Evolutionary conservation across 2,888 invertebrate genomes (phyloP), one percentile per base, ranked within the genome.

Genomic region (Heterodera filipjevi): DNA sequence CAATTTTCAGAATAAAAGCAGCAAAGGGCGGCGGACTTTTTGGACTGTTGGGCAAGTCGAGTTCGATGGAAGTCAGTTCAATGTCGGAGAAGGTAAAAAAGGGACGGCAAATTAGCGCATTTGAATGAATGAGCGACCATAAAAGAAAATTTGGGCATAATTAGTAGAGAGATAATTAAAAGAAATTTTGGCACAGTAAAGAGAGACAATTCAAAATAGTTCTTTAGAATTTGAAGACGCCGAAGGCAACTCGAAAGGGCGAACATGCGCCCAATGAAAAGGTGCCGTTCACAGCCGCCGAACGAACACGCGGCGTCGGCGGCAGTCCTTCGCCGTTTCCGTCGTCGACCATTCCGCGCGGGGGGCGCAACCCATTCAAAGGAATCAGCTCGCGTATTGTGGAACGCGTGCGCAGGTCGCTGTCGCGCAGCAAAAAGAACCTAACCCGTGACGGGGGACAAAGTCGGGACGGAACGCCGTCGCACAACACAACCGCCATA

Each of bases 371-470:
- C 77, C 85, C 85, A 53, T 85, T 85, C 81, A 85, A 85, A 73
- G 85, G 85, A 75, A 59, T 32, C 64, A 87, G 88, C 53, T 82
- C 86, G 12, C 82, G 85, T 16, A 64, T 87, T 16, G 87, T 87
- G 39, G 87, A 87, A 49, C 79, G 86, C 66, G 87, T 87, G 32
- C 83, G 87, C 19, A 79, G 87, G 68, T 85, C 85, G 76, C 73
- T 87, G 19, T 83, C 83, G 22, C 53, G 84, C 27, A 96, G 91
- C 94, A 93, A 82, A 95, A 95, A 90, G 94, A 94, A 33, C 81
- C 82, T 33, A 84, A 86, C 32, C 76, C 83, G 73, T 79, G 71
- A 12, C 77, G 59, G 59, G 12, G 59, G 59, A 27, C 59, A n/a
- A 59, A 59, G 59, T 59, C 59, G 59, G 59, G 82, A 35, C 84